Evolutionary conservation across 2,888 invertebrate species (phyloP).

Genomic region (Mechanitis messenoides): DNA sequence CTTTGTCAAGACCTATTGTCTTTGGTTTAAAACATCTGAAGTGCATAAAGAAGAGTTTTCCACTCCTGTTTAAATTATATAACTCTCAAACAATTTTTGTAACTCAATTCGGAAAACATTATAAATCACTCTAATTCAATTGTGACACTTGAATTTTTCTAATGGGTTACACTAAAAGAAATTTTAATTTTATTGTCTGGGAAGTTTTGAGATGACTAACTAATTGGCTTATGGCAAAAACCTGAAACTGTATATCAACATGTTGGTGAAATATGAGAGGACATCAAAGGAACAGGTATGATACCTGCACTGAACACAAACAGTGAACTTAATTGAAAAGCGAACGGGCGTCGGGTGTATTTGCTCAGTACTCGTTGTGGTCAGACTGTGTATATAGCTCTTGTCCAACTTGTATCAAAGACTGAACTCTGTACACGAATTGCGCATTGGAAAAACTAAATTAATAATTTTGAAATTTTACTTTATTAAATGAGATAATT

Average conservation of each 20-base stretch:
- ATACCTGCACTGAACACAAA: conserved; percentile 56
- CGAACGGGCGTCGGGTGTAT: conserved; percentile 55
- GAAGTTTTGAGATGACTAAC: conserved; percentile 2
- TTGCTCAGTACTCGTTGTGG: conserved; percentile 54
- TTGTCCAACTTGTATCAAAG: conserved; percentile 60
- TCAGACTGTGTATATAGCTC: conserved; percentile 60
- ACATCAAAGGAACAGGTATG: conserved; percentile 62
- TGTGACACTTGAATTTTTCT: conserved; percentile 1
- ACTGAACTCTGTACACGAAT: conserved; percentile 32
- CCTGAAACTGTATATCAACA: conserved; percentile 7
- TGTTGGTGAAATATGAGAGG: conserved; percentile 44
- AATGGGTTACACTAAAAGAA: background rate
- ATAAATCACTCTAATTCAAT: conserved; percentile 27
- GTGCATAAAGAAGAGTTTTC: conserved; percentile 55
- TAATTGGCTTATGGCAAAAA: conserved; percentile 4
- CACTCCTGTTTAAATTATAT: conserved; percentile 43
- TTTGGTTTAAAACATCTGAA: conserved; percentile 46
- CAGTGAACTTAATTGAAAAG: conserved; percentile 68
- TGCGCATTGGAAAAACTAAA: conserved; percentile 17
- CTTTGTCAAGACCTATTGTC: conserved; percentile 59
- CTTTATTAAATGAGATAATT: too few relatives aligned
- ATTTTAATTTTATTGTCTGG: conserved; percentile 1
- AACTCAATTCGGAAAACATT: conserved; percentile 31
- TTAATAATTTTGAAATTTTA: conserved; percentile 7
- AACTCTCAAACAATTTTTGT: conserved; percentile 35